A percentile compares a stretch with the other conserved stretches of the same genome.
phyloP scores from a whole-genome alignment of 2,888 invertebrate species.

The Rhaphigaster nebulosa region DNA sequence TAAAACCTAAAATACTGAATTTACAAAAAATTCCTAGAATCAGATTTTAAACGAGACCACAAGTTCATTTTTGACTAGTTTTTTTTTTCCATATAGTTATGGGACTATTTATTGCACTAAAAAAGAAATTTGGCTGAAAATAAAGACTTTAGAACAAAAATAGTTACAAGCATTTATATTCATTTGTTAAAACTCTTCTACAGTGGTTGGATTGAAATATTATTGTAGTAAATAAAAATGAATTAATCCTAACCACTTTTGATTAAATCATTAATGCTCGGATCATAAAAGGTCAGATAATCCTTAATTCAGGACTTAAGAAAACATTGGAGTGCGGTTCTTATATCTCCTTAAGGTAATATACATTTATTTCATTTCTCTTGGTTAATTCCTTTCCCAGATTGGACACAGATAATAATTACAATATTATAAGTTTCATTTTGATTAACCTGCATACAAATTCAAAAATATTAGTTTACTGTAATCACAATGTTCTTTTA shows the following conservation, averaged over 20 bases:
- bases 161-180: background rate
- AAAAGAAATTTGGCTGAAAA: background rate
- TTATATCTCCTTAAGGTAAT: constrained; percentile 1
- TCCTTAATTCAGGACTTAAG: background rate
- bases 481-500: constrained; percentile 8
- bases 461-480: background rate
- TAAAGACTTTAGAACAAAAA: background rate
- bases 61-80: constrained; percentile 53
- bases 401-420: constrained; percentile 5
- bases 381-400: constrained; percentile 18
- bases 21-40: background rate
- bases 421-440: constrained; percentile 19
- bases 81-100: background rate
- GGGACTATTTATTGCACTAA: constrained; percentile 11
- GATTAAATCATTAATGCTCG: background rate
- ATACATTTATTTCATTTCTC: constrained; percentile 13
- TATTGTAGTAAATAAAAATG: background rate
- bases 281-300: constrained; percentile 7
- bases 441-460: constrained; percentile 53
- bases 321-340: background rate
- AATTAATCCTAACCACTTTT: background rate
- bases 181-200: background rate
- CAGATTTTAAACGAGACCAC: constrained; percentile 54
- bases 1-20: constrained; percentile 54
- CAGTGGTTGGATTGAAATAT: background rate